Base-by-base conservation (phyloP, 2,888 invertebrate genomes). In the Nudaria mundana region DNA sequence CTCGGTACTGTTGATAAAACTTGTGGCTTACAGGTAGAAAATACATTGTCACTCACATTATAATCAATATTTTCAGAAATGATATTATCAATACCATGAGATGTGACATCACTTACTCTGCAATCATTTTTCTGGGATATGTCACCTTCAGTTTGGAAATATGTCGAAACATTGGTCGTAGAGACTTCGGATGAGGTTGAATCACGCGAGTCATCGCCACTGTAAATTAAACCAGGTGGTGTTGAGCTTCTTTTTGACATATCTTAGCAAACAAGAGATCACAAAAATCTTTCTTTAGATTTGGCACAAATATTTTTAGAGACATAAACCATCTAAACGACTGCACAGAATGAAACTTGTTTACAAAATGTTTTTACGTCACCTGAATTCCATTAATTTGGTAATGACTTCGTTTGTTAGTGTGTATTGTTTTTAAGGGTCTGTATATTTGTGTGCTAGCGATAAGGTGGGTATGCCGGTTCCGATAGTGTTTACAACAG, bases 341-440 rank as follows among this genome's bases (percentile, higher is more conserved):
- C 87, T 72, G 78, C 60, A 65, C 73, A 42, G 72, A 71, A 65
- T 72, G 79, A 77, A 66, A 48, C 68, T 82, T 84, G 79, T 88
- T 85, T 81, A 86, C 85, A 73, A 84, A 86, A 84, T 86, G 81
- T 69, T 79, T 82, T 85, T 82, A 82, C 72, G 79, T 82, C 78
- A 86, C 85, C 85, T 84, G 81, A 66, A 71, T 73, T 66, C 77
- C 75, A 82, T 86, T 85, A 85, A 87, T 87, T 86, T 82, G 74
- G 79, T 87, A 88, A 87, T 87, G 83, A 80, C 76, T 78, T 77
- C 66, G 63, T 76, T 64, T 68, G 61, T 76, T 68, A 71, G 86
- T 84, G 82, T 85, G 84, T 63, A 59, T 71, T 57, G 62, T 72
- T 71, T 33, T 71, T 70, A 69, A 72, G 63, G 63, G 66, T 54